A percentile compares a stretch with the other conserved stretches of the same genome.
phyloP scores from a whole-genome alignment of 30 jellyfish, hydroid and myxozoan species.

The Sanderia malayensis region DNA sequence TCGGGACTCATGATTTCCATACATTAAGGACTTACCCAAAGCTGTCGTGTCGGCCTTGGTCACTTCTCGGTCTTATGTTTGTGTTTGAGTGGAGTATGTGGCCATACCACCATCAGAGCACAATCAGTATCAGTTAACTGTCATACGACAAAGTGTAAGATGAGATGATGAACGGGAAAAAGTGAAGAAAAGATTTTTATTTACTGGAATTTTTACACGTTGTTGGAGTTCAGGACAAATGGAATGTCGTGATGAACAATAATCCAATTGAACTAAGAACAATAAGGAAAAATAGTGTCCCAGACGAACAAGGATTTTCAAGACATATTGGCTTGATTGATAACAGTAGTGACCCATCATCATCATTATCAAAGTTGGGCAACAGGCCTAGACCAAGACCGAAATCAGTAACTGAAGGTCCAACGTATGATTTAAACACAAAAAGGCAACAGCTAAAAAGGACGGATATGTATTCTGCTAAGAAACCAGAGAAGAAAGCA shows the following conservation, averaged over 20 bases:
- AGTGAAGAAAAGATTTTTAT: too few species aligned
- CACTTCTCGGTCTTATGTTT: too few species aligned
- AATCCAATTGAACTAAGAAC: conserved; percentile 47
- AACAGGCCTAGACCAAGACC: conserved; percentile 15
- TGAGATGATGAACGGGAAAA: too few species aligned
- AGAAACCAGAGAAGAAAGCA: conserved; percentile 58
- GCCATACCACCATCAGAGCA: too few species aligned
- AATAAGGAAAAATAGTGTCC: not conserved
- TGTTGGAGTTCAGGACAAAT: not conserved
- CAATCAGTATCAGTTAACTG: too few species aligned
- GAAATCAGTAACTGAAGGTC: not conserved
- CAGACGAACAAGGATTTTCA: not conserved
- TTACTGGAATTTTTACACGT: too few species aligned
- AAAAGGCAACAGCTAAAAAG: not conserved
- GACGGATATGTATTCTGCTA: conserved; percentile 37
- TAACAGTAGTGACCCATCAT: not conserved
- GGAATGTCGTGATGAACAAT: conserved; percentile 31
- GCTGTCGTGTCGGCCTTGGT: too few species aligned
- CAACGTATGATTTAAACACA: not conserved
- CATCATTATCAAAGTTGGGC: too few species aligned
- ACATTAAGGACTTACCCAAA: too few species aligned
- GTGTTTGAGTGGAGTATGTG: too few species aligned
- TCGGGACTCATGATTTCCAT: too few species aligned
- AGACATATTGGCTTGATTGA: not conserved
- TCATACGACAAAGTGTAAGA: too few species aligned